Evolutionary conservation across 1,140 invertebrate species (phyloP).

Genomic region (Caenorhabditis briggsae): DNA sequence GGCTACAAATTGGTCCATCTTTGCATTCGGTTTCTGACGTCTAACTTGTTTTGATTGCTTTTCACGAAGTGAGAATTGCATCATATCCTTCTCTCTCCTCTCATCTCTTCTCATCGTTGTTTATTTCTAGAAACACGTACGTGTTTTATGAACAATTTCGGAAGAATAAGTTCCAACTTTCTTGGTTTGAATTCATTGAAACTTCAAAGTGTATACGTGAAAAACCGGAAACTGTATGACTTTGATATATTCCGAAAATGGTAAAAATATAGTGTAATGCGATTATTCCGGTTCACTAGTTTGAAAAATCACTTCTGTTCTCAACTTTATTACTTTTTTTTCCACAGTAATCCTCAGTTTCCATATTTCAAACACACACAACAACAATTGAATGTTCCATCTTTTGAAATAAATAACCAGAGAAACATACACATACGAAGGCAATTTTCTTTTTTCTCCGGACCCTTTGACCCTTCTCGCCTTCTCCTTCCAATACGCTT

Average conservation of each 20-base stretch:
- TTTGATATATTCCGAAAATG: not conserved
- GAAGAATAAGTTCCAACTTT: not conserved
- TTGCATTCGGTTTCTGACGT: not conserved
- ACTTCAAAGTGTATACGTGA: not conserved
- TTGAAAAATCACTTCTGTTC: slow-evolving; percentile 13
- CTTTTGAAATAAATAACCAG: not conserved
- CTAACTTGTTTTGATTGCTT: slow-evolving; percentile 27
- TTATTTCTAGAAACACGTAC: not conserved
- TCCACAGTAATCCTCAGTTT: not conserved
- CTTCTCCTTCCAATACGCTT: not conserved
- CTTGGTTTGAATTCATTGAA: not conserved
- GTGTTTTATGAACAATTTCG: not conserved
- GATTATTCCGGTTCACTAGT: slow-evolving; percentile 51
- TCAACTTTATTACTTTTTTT: not conserved
- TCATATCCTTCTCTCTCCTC: slow-evolving; percentile 31
- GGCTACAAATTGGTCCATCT: not conserved
- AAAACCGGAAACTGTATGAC: not conserved
- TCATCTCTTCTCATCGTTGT: not conserved
- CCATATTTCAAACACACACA: not conserved
- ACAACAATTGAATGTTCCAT: too few species aligned
- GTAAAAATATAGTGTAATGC: slow-evolving; percentile 1
- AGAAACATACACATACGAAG: not conserved
- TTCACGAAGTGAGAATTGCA: slow-evolving; percentile 27
- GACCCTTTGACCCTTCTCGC: slow-evolving; percentile 5
- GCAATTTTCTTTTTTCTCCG: not conserved